A percentile compares a stretch with the other conserved stretches of the same genome.
Conservation (phyloP, 2,113 vertebrate species). For the Acinonyx jubatus region DNA sequence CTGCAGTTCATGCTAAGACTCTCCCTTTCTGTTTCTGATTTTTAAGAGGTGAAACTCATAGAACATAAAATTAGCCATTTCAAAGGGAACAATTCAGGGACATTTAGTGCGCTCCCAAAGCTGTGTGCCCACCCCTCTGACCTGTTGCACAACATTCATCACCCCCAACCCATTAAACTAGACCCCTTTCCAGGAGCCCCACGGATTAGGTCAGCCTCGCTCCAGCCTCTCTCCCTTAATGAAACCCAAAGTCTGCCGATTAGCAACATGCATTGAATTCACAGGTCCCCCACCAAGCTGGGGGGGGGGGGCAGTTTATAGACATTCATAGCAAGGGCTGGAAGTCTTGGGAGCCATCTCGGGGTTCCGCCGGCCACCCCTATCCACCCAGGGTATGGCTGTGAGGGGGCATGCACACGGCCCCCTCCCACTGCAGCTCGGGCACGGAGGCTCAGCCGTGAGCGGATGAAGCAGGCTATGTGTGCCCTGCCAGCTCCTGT, state of each 20-base stretch:
- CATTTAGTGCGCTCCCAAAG: not conserved
- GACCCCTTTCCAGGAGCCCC: not conserved
- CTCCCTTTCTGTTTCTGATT: not conserved
- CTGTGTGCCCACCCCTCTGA: not conserved
- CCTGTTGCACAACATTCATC: not conserved
- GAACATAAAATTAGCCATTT: not conserved
- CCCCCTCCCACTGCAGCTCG: rapidly evolving
- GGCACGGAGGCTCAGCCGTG: rapidly evolving
- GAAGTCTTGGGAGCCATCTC: not conserved
- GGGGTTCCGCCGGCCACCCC: not conserved
- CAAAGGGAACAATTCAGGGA: not conserved
- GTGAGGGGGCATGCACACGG: not conserved
- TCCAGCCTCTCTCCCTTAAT: not conserved
- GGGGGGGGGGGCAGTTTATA: not conserved
- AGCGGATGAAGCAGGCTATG: not conserved
- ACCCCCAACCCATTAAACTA: not conserved
- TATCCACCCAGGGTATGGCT: no score
- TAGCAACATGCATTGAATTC: not conserved
- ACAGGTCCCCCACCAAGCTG: not conserved
- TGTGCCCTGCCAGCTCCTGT: not conserved
- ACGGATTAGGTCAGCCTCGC: not conserved
- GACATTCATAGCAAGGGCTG: not conserved
- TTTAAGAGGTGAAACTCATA: not conserved
- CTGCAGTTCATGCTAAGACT: not conserved
- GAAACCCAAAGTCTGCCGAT: not conserved